Evolutionary conservation across 2,113 vertebrate species (phyloP), one percentile per base, ranked within the genome.

Genomic region (Misgurnus mizolepis): DNA sequence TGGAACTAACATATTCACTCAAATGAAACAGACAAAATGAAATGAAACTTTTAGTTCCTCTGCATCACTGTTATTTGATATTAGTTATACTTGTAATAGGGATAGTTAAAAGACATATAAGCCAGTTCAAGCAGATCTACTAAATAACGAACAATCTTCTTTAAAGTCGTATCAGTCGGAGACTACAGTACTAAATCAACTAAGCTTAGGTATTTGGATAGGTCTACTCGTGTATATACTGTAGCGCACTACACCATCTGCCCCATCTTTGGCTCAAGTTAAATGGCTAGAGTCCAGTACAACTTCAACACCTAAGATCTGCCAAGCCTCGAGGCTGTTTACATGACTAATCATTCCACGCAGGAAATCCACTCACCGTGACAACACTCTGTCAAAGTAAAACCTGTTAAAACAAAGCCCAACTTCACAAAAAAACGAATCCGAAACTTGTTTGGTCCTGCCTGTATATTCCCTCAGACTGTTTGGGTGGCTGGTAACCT

Each of bases 401-500:
- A 62, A 64, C 60, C 27, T 34, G 27, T 3, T 34, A 34, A 34
- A 34, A 34, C 27, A 34, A 27, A 43, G 18, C 14, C 10, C 56
- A 47, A 4, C 12, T 22, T 10, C 17, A 7, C 67, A 22, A 4
- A 67, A 49, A 11, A 68, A 1, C 14, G 76, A 84, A 78, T 88
- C 49, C 4, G 12, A 50, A 50, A 47, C n/a, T 14, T 18, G n/a
- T 67, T 45, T 49, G 45, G 50, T 50, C 12, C 34, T 4, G 22
- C 49, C 43, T 0, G 5, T 22, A 45, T 22, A 47, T 12, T 27
- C 6, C 22, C 34, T 34, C 15, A 14, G 12, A 17, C 47, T 70
- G 43, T 70, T 79, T 88, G 88, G 87, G 87, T 87, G 90, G 89
- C 85, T 81, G 5, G 86, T 87, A 82, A 89, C 87, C 85, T 87